Conservation (phyloP, 2,113 vertebrate genomes). For the Nycticebus coucang region DNA sequence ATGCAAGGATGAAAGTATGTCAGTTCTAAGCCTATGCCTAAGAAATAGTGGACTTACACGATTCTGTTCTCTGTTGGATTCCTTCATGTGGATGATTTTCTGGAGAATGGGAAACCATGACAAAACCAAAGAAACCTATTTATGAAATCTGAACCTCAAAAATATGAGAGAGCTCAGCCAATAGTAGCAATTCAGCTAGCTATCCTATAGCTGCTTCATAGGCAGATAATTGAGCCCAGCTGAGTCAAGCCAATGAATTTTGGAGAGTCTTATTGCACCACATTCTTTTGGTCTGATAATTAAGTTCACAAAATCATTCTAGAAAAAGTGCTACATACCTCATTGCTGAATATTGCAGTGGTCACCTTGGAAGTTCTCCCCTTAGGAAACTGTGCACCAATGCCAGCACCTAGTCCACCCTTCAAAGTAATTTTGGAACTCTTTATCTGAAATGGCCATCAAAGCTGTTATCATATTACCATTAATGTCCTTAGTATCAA, state of each 20-base stretch:
- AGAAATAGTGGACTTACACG: accelerated
- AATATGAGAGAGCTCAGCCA: not conserved
- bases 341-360: too few relatives aligned
- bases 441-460: too few relatives aligned
- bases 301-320: too few relatives aligned
- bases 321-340: too few relatives aligned
- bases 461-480: too few relatives aligned
- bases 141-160: not conserved
- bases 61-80: not conserved
- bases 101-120: not conserved
- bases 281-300: not conserved
- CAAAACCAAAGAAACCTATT: not conserved
- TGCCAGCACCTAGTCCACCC: too few relatives aligned
- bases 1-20: not conserved
- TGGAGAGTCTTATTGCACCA: not conserved
- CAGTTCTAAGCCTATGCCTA: not conserved
- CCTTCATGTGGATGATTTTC: not conserved
- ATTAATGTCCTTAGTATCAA: too few relatives aligned
- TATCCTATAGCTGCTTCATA: not conserved
- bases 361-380: too few relatives aligned
- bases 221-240: not conserved
- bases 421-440: too few relatives aligned
- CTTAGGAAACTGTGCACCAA: too few relatives aligned
- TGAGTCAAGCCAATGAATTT: not conserved
- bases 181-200: not conserved